Base-by-base conservation (phyloP, 2,888 invertebrate species). In the Mesorhabditis spiculigera region DNA sequence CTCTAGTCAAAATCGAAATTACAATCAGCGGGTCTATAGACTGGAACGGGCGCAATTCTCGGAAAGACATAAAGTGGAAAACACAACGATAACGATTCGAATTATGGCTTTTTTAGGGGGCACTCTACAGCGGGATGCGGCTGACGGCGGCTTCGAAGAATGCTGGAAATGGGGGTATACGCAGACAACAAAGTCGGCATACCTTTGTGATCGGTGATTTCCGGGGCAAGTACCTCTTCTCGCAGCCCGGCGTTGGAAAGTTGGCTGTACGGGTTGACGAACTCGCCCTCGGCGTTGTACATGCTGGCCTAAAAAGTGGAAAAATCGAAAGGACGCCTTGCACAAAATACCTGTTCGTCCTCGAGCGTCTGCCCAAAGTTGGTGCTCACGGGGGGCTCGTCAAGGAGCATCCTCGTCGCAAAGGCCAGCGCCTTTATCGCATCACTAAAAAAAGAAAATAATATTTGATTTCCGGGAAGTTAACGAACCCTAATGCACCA, bases 271-370 rank as follows among this genome's bases (percentile, higher is more conserved):
- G 79, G 80, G 62, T 81, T 81, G 65, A 77, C 76, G 70, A 81
- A 82, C 67, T 83, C 83, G 28, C 78, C 81, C 50, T 80, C 78
- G 28, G 80, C 78, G 43, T 81, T 78, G 71, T 82, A 82, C 75
- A 78, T 76, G 6, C 74, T 71, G 8, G 74, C 81, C 70, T 74
- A 73, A 0, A 43, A 6, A 28, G 5, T 68, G 28, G n/a, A 44
- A 45, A 45, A 8, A n/a, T 45, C 43, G 4, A 67, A 50, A 4
- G 28, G 16, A 10, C 16, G 13, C 5, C 28, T n/a, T 16, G 65
- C 43, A 42, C 42, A 61, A 5, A 66, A n/a, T 61, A 71, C 71
- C 70, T 75, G 75, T 58, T 80, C 79, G 16, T 78, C 79, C 67
- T 80, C 79, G 63, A 75, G 76, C 10, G 76, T 75, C 45, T 73